Percentiles rank a stretch among this genome's conserved stretches.
Conservation (phyloP, 2,113 vertebrate genomes). For the Antechinus stuartii region DNA sequence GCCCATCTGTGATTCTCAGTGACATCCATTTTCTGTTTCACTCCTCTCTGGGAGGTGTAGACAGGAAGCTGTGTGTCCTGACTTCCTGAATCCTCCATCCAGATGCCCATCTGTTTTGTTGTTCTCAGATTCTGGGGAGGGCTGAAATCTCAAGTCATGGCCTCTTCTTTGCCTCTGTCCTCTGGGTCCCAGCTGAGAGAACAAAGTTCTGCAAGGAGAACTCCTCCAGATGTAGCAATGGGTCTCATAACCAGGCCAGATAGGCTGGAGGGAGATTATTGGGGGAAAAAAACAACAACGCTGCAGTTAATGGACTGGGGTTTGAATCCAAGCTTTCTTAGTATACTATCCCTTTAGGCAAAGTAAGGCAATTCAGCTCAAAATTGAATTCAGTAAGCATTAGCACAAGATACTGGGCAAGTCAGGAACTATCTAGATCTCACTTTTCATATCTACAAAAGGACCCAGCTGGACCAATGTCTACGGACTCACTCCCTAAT, state of each 20-base stretch:
- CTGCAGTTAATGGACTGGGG: not conserved
- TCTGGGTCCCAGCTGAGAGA: not conserved
- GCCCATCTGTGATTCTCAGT: not conserved
- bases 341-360: not conserved
- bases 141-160: not conserved
- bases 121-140: not conserved
- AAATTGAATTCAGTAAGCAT: not conserved
- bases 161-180: not conserved
- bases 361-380: not conserved
- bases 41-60: not conserved
- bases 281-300: too few species aligned
- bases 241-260: not conserved
- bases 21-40: not conserved
- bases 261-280: not conserved
- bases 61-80: not conserved
- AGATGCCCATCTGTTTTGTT: not conserved
- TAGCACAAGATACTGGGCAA: not conserved
- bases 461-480: not conserved
- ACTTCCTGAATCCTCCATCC: not conserved
- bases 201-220: not conserved
- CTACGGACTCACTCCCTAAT: not conserved
- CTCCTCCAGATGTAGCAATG: not conserved
- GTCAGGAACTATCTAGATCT: not conserved
- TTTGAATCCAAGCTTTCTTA: not conserved
- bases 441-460: not conserved